These are phyloP conservation scores for Glossosoma conforme DNA, from an alignment of 1,140 invertebrate genomes.

Conservation along the genomic window DNA sequence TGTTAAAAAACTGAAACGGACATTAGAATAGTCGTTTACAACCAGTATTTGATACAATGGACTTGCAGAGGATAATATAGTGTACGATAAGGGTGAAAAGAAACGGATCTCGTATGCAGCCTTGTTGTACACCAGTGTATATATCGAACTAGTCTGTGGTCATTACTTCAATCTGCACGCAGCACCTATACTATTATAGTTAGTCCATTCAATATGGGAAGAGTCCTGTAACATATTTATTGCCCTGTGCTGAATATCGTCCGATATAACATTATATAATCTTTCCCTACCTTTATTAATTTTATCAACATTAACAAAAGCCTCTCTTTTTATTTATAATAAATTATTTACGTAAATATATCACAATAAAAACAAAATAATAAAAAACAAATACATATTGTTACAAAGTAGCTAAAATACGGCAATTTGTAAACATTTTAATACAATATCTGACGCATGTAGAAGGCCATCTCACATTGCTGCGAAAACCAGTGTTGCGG, in stretches of 20 bases:
- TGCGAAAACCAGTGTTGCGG: too few species aligned
- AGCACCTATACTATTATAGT: neutral
- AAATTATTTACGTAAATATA: too few species aligned
- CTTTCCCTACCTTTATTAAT: neutral
- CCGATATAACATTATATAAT: neutral
- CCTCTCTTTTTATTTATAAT: too few species aligned
- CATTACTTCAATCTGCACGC: neutral
- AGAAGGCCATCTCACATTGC: too few species aligned
- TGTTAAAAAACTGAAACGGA: conserved; percentile 1
- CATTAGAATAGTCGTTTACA: neutral
- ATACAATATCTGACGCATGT: too few species aligned
- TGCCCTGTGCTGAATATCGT: neutral
- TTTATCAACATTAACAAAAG: too few species aligned
- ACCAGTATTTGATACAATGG: too few species aligned
- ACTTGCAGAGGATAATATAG: neutral
- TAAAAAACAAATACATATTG: too few species aligned
- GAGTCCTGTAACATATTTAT: neutral
- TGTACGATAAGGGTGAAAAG: neutral
- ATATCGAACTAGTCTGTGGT: neutral
- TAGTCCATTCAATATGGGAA: neutral
- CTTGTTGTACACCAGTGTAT: neutral
- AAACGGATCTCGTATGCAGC: neutral
- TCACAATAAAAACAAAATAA: too few species aligned
- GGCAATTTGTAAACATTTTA: too few species aligned
- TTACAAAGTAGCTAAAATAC: too few species aligned